phyloP scores from a whole-genome alignment of 2,888 invertebrate genomes.

The Osmoderma eremita region DNA sequence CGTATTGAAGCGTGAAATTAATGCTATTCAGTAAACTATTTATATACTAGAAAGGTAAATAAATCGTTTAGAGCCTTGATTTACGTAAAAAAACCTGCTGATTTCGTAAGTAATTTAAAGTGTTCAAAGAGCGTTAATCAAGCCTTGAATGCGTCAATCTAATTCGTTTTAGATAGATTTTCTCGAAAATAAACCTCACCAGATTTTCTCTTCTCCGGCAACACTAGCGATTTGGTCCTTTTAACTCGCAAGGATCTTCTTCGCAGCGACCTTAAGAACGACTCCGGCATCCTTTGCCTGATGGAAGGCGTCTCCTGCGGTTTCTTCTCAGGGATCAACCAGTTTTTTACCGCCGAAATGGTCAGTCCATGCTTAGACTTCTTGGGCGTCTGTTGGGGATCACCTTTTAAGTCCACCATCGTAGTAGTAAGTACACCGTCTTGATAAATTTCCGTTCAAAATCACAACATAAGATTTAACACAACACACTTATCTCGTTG shows the following conservation, averaged over 20 bases:
- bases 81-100: too few relatives aligned
- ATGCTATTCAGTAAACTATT: too few relatives aligned
- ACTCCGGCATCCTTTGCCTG: slow-evolving; percentile 75
- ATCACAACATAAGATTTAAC: too few relatives aligned
- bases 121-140: too few relatives aligned
- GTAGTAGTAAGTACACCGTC: background rate
- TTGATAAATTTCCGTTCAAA: too few relatives aligned
- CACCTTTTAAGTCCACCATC: slow-evolving; percentile 62
- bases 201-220: slow-evolving; percentile 81
- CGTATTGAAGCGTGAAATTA: too few relatives aligned
- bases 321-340: slow-evolving; percentile 70
- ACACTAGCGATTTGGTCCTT: slow-evolving; percentile 78
- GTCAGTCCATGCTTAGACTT: slow-evolving; percentile 60
- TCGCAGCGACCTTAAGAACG: slow-evolving; percentile 77
- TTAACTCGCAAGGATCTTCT: too few relatives aligned
- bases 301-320: slow-evolving; percentile 56
- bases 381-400: slow-evolving; percentile 58
- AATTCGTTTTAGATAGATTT: too few relatives aligned
- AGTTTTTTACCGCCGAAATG: slow-evolving; percentile 80
- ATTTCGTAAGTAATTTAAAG: too few relatives aligned
- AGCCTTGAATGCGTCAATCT: too few relatives aligned
- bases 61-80: too few relatives aligned
- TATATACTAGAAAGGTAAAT: too few relatives aligned
- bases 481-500: background rate
- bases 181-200: slow-evolving; percentile 68